These are phyloP conservation scores for Psephotus haematonotus DNA, from an alignment of 2,113 vertebrate species.

Conservation along the genomic window DNA sequence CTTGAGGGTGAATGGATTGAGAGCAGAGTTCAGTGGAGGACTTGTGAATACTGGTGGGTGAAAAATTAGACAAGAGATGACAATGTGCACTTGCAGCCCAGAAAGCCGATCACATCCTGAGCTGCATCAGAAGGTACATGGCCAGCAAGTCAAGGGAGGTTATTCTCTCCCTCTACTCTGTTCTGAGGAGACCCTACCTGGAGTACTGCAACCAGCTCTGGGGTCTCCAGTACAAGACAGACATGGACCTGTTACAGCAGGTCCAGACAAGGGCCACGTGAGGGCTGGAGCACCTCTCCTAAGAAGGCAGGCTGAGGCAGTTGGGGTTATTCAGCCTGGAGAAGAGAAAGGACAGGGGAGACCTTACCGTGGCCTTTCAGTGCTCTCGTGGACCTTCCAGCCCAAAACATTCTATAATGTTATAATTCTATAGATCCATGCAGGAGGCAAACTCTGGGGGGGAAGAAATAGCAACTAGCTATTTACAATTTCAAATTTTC, in stretches of 20 bases:
- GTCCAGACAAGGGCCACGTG: accelerated
- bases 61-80: not conserved
- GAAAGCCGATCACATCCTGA: accelerated
- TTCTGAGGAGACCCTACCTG: not conserved
- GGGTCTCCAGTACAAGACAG: not conserved
- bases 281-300: not conserved
- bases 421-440: not conserved
- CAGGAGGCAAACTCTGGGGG: not conserved
- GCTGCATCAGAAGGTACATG: not conserved
- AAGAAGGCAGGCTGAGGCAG: not conserved
- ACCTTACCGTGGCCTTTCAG: not conserved
- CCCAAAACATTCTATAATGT: not conserved
- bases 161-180: accelerated
- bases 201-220: not conserved
- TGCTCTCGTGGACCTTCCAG: not conserved
- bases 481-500: not conserved
- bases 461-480: not conserved
- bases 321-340: not conserved
- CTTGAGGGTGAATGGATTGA: not conserved
- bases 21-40: not conserved
- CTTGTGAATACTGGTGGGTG: not conserved
- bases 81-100: accelerated
- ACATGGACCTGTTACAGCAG: not conserved
- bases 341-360: accelerated
- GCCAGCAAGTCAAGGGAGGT: accelerated